These are phyloP conservation scores for Odontomyia ornata DNA, from an alignment of 2,888 invertebrate species.

Conservation along the genomic window DNA sequence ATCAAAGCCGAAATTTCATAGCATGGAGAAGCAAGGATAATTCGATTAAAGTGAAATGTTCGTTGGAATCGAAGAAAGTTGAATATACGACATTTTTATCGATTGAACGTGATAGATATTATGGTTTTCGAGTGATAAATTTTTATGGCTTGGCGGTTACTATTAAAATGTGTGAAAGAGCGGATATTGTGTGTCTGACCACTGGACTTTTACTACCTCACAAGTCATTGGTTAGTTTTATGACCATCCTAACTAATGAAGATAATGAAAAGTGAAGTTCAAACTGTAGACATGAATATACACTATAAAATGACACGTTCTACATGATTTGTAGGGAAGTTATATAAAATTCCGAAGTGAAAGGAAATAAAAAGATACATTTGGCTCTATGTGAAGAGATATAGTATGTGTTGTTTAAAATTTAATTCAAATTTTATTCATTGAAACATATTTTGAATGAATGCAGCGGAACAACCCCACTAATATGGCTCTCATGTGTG, in stretches of 20 bases:
- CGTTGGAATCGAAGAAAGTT: background rate
- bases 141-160: background rate
- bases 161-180: background rate
- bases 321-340: too few species aligned
- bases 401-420: too few species aligned
- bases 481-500: too few species aligned
- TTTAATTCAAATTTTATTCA: too few species aligned
- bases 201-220: background rate
- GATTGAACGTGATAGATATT: background rate
- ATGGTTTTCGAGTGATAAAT: background rate
- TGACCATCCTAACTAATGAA: background rate
- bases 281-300: too few species aligned
- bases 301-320: too few species aligned
- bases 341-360: too few species aligned
- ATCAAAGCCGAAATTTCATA: constrained; percentile 15
- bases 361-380: too few species aligned
- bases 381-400: too few species aligned
- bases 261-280: constrained; percentile 2
- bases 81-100: background rate
- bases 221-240: constrained; percentile 13
- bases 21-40: constrained; percentile 1
- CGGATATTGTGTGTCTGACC: background rate
- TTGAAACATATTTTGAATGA: too few species aligned
- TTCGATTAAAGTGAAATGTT: constrained; percentile 15
- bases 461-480: too few species aligned